Base-by-base conservation (phyloP, 1,140 invertebrate species). In the Brachionus sp. region DNA sequence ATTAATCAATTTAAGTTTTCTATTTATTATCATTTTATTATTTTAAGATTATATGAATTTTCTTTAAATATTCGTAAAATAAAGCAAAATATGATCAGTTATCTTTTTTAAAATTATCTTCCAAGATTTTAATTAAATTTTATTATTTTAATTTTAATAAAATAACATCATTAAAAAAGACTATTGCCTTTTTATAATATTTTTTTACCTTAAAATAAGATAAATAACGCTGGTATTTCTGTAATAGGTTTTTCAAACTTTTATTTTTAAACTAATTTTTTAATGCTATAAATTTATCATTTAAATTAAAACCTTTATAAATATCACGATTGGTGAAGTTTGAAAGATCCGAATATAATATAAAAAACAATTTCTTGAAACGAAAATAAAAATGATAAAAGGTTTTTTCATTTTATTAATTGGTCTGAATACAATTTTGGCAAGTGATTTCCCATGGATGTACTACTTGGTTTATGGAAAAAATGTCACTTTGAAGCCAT, bases 361-460 rank as follows among this genome's bases (percentile, higher is more conserved):
- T 33, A 70, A 35, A 77, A 44, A 33, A 25, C n/a, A 19, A 29
- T 77, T 19, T 33, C 29, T 9, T 77, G 7, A 46, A 53, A 44
- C 13, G 39, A 42, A 77, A 35, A 70, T 23, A 44, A 77, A 77
- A 46, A 46, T 46, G 73, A 6, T 25, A 50, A 23, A 7, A 10
- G n/a, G 7, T 3, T 23, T 53, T 50, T 29, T 19, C 10, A n/a
- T 37, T 2, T 23, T 78, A 12, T 5, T 78, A 23, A 16, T 78
- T 53, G 53, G 6, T 50, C n/a, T 78, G 7, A 37, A 53, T n/a
- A 9, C 16, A 33, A 57, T n/a, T 53, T 13, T 50, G 37, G 75
- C 75, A 23, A 13, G 57, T 29, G 12, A 80, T 62, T 80, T 23
- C 29, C 77, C 53, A 44, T 80, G 77, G 77, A 80, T 80, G 77